Evolutionary conservation across 2,113 vertebrate species (phyloP).

Genomic region (Hemiscyllium ocellatum): DNA sequence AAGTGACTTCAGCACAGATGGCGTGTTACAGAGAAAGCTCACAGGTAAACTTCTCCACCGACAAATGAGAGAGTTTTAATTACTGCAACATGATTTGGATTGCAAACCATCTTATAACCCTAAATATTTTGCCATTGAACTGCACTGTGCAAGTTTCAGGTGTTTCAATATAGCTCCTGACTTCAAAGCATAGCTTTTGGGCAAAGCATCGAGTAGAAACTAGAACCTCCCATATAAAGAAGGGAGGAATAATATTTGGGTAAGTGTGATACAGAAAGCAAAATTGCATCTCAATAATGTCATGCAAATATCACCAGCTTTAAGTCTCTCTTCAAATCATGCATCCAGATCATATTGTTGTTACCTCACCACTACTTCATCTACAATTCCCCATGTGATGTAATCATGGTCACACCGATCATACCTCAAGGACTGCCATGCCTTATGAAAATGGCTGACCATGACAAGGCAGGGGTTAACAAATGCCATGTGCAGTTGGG

Average conservation of each 20-base stretch:
- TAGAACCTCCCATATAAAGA: not conserved
- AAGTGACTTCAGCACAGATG: conserved; percentile 21
- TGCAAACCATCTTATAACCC: not conserved
- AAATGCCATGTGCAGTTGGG: not conserved
- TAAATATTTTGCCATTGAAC: not conserved
- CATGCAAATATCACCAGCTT: not conserved
- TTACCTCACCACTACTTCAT: not conserved
- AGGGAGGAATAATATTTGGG: not conserved
- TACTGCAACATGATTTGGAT: not conserved
- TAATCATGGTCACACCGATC: not conserved
- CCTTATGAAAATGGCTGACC: not conserved
- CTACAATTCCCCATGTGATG: not conserved
- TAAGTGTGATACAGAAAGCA: not conserved
- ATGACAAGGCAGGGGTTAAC: not conserved
- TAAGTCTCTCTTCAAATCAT: not conserved
- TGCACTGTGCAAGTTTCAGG: not conserved
- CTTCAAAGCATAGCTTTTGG: not conserved
- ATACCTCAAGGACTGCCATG: not conserved
- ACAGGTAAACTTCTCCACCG: not conserved
- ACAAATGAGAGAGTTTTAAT: conserved; percentile 1
- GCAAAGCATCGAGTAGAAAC: not conserved
- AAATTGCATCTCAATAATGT: not conserved
- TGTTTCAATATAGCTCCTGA: not conserved
- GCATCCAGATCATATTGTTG: not conserved
- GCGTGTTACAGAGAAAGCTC: not conserved